A percentile compares a stretch with the other conserved stretches of the same genome.
Evolutionary conservation across 2,113 vertebrate species (phyloP).

Genomic region (Tyto alba): DNA sequence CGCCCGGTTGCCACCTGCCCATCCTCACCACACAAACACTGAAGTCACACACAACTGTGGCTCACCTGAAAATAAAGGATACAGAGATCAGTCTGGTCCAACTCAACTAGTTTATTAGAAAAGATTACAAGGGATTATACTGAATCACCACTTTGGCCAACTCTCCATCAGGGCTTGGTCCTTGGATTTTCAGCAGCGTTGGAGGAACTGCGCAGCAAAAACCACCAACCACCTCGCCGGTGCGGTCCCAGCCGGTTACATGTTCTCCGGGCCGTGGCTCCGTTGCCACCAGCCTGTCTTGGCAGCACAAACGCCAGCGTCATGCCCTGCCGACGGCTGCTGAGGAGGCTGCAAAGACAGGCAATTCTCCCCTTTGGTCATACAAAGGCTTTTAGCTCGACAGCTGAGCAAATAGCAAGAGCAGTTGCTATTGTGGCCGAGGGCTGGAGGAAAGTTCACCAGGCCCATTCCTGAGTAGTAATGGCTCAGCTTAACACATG

Average conservation of each 20-base stretch:
- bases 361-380: fast-evolving
- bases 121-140: neutral
- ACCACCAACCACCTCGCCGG: fast-evolving
- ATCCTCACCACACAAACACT: neutral
- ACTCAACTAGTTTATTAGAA: neutral
- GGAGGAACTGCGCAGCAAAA: neutral
- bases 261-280: neutral
- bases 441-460: neutral
- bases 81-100: neutral
- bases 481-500: neutral
- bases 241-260: neutral
- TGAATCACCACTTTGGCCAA: no score
- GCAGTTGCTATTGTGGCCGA: neutral
- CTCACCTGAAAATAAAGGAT: neutral
- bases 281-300: neutral
- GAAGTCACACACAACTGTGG: no score
- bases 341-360: neutral
- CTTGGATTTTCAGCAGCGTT: fast-evolving
- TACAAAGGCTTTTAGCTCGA: neutral
- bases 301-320: neutral
- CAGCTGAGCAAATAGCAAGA: neutral
- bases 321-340: neutral
- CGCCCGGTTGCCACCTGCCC: neutral
- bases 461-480: neutral
- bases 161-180: neutral